Evolutionary conservation across 2,888 invertebrate species (phyloP).

Genomic region (Hirtodrosophila duncani): DNA sequence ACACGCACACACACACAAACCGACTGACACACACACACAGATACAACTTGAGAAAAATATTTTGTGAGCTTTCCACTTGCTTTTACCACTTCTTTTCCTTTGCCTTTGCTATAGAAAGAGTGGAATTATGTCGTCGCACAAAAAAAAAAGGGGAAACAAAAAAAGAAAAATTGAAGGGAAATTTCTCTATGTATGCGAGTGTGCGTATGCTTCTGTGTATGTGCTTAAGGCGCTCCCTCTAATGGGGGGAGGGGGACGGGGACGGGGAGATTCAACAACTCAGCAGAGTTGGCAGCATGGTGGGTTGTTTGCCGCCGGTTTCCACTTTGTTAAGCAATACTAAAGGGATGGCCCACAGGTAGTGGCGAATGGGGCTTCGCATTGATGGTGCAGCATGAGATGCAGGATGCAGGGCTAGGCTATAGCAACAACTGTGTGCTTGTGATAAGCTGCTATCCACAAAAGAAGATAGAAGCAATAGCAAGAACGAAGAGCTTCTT

Average conservation of each 20-base stretch:
- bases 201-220: constrained; percentile 1
- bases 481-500: too few species aligned
- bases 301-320: constrained; percentile 25
- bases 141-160: constrained; percentile 25
- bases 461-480: constrained; percentile 7
- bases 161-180: constrained; percentile 56
- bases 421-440: too few species aligned
- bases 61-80: too few species aligned
- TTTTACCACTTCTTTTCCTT: constrained; percentile 13
- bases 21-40: too few species aligned
- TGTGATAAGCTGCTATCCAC: too few species aligned
- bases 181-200: constrained; percentile 27
- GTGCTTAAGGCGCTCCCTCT: constrained; percentile 42
- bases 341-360: constrained; percentile 13
- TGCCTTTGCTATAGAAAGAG: constrained; percentile 32
- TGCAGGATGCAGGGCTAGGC: too few species aligned
- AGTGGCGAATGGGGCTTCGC: neutral
- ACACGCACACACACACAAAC: too few species aligned
- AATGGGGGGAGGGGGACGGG: neutral
- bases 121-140: constrained; percentile 64
- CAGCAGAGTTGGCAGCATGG: neutral
- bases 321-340: constrained; percentile 67
- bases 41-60: too few species aligned
- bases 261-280: neutral
- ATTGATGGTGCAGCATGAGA: constrained; percentile 3